A percentile compares a stretch with the other conserved stretches of the same genome.
Evolutionary conservation across 2,113 vertebrate genomes (phyloP).

Genomic region (Microtus richardsoni): DNA sequence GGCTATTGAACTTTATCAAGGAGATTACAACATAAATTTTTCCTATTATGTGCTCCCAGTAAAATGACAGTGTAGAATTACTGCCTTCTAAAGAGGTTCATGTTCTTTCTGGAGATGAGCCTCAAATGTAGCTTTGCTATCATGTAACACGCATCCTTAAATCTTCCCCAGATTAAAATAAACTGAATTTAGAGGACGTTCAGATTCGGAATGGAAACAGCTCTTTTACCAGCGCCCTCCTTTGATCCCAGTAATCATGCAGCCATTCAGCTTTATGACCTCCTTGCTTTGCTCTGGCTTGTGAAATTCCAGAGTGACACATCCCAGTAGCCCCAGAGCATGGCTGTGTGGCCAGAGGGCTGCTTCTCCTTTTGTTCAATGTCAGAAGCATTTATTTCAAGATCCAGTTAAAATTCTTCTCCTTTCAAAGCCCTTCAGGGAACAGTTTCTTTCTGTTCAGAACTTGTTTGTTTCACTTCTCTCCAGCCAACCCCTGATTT

Average conservation of each 20-base stretch:
- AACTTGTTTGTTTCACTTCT: conserved; percentile 65
- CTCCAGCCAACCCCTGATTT: background rate
- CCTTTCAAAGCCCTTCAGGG: conserved; percentile 59
- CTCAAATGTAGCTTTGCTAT: background rate
- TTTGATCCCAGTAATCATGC: conserved; percentile 51
- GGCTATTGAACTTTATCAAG: conserved; percentile 58
- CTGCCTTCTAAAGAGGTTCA: background rate
- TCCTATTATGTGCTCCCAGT: background rate
- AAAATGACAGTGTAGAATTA: background rate
- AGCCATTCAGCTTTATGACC: conserved; percentile 56
- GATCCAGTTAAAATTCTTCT: conserved; percentile 69
- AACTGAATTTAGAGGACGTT: conserved; percentile 44
- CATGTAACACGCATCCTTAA: background rate
- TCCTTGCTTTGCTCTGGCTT: conserved; percentile 31
- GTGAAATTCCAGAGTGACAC: conserved; percentile 69
- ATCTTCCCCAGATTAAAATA: conserved; percentile 30
- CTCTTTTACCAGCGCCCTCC: conserved; percentile 11
- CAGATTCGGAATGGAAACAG: conserved; percentile 13
- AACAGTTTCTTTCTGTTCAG: conserved; percentile 60
- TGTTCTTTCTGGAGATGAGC: conserved; percentile 24
- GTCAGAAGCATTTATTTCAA: conserved; percentile 69
- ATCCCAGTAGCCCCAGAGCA: background rate
- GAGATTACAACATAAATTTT: conserved; percentile 41
- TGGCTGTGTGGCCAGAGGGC: background rate
- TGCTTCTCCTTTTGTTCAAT: conserved; percentile 50